These are phyloP conservation scores for Lymantria dispar DNA, from an alignment of 2,888 invertebrate genomes.

Conservation along the genomic window DNA sequence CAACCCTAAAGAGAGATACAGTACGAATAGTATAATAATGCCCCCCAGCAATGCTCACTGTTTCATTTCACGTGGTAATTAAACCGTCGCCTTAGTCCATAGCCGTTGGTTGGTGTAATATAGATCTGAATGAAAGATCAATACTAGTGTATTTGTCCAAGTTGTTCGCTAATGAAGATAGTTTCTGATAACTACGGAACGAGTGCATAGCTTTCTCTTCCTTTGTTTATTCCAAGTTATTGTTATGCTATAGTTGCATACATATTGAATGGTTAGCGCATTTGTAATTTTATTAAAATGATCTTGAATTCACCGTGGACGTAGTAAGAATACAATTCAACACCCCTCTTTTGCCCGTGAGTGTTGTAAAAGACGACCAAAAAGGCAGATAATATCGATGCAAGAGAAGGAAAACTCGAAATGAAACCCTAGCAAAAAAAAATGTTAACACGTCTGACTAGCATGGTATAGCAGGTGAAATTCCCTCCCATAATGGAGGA, in stretches of 20 bases:
- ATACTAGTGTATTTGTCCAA: slow-evolving; percentile 5
- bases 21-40: slow-evolving; percentile 26
- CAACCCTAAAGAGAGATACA: slow-evolving; percentile 4
- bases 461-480: no score
- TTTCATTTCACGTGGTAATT: slow-evolving; percentile 37
- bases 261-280: no score
- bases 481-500: no score
- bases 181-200: not conserved
- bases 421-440: no score
- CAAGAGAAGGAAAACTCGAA: no score
- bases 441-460: no score
- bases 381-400: no score
- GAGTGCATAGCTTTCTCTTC: not conserved
- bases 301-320: no score
- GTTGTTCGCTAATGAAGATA: not conserved
- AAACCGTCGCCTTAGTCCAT: slow-evolving; percentile 19
- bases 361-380: no score
- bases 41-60: slow-evolving; percentile 25
- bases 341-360: no score
- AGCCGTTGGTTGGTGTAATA: slow-evolving; percentile 12
- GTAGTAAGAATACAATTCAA: no score
- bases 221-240: not conserved
- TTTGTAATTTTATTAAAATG: no score
- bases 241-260: not conserved
- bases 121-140: slow-evolving; percentile 17